Percentiles rank a stretch among this genome's conserved stretches.
phyloP scores from a whole-genome alignment of 2,888 invertebrate species.

The Crocallis elinguaria region DNA sequence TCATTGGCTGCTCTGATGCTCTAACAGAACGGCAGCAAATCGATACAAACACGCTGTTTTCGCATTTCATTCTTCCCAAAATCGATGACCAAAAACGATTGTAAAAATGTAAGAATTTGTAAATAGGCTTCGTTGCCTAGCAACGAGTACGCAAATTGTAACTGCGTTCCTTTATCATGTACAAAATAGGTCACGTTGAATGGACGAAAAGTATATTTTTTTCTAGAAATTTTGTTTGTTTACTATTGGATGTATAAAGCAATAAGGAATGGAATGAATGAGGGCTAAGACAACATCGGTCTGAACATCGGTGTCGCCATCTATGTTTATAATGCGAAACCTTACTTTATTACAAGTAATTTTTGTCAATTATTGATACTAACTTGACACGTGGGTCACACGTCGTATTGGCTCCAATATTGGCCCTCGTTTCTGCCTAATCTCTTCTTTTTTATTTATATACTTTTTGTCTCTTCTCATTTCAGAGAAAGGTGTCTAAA shows the following conservation, averaged over 20 bases:
- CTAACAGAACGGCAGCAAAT: constrained; percentile 6
- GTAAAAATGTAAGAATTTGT: constrained; percentile 59
- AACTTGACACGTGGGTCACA: no score
- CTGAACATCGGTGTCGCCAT: no score
- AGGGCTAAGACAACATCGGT: no score
- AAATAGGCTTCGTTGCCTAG: constrained; percentile 66
- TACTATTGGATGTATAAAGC: no score
- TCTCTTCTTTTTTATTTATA: not conserved
- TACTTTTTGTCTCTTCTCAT: not conserved
- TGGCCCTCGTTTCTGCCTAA: no score
- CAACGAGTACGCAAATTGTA: constrained; percentile 50
- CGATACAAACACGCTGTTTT: constrained; percentile 39
- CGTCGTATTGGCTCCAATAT: no score
- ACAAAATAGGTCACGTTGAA: not conserved
- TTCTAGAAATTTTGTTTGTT: no score
- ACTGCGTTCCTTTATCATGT: constrained; percentile 32
- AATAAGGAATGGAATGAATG: no score
- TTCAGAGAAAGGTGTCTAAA: constrained; percentile 3
- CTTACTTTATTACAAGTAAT: no score
- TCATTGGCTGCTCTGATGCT: constrained; percentile 7
- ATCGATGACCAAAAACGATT: constrained; percentile 73
- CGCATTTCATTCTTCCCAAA: constrained; percentile 67
- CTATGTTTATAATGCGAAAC: no score
- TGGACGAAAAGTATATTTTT: not conserved
- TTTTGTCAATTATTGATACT: no score